phyloP scores from a whole-genome alignment of 2,113 vertebrate genomes.

The Anas platyrhynchos region DNA sequence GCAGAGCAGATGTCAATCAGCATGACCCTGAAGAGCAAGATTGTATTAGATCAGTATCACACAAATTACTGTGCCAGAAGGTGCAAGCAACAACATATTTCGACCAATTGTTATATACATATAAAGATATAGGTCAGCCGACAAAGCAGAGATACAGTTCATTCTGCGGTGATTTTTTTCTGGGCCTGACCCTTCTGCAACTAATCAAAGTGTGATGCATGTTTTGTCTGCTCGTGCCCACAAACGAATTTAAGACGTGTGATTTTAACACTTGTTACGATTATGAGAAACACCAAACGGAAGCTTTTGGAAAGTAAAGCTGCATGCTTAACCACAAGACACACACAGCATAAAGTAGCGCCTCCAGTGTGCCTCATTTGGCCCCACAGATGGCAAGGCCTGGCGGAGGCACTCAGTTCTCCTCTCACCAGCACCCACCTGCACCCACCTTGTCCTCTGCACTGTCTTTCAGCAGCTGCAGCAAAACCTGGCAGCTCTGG shows the following conservation, averaged over 20 bases:
- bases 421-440: not conserved
- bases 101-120: not conserved
- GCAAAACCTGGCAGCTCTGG: not conserved
- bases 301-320: not conserved
- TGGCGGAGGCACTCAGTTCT: not conserved
- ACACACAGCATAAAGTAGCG: fast-evolving
- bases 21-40: not conserved
- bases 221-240: not conserved
- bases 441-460: not conserved
- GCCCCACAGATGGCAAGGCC: fast-evolving
- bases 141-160: not conserved
- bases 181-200: not conserved
- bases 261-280: not conserved
- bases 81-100: not conserved
- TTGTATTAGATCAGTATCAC: not conserved
- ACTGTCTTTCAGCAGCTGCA: not conserved
- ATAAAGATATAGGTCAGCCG: not conserved
- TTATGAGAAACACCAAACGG: not conserved
- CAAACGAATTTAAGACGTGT: not conserved
- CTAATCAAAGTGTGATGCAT: not conserved
- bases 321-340: not conserved
- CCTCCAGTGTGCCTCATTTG: not conserved
- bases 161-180: not conserved
- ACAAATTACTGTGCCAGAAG: not conserved
- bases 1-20: not conserved